phyloP scores from a whole-genome alignment of 2,113 vertebrate genomes.

The Chelonoidis abingdonii region DNA sequence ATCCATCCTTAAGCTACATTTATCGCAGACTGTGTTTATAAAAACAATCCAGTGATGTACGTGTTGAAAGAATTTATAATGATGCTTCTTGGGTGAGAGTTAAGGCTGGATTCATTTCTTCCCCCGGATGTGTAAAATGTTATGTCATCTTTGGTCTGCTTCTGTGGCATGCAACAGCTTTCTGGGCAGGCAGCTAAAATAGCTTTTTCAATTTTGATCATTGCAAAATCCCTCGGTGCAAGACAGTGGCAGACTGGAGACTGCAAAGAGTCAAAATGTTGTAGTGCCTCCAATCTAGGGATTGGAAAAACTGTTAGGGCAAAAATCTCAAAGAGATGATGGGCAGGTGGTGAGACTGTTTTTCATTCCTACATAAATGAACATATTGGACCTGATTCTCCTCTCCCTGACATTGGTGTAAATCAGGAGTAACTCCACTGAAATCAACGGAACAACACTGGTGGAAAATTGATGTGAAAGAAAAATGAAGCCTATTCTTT shows the following conservation, averaged over 20 bases:
- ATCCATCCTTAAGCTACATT: background rate
- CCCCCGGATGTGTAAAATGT: background rate
- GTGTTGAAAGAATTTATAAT: background rate
- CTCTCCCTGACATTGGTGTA: background rate
- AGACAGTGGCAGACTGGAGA: background rate
- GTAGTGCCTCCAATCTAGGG: no score
- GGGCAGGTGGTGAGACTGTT: no score
- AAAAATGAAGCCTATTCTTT: background rate
- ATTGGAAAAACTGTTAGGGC: no score
- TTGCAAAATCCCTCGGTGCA: background rate
- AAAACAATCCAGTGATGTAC: background rate
- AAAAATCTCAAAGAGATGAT: no score
- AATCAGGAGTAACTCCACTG: background rate
- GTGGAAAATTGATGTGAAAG: background rate
- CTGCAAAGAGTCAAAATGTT: background rate
- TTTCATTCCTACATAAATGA: no score
- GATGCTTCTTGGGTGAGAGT: background rate
- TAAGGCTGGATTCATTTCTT: background rate
- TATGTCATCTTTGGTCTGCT: background rate
- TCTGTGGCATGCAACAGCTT: background rate
- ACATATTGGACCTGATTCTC: background rate
- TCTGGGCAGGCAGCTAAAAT: background rate
- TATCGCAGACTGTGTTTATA: background rate
- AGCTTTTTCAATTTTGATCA: background rate
- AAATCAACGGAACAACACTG: no score